Base-by-base conservation (phyloP, 2,888 invertebrate genomes). In the Alentia gelatinosa region DNA sequence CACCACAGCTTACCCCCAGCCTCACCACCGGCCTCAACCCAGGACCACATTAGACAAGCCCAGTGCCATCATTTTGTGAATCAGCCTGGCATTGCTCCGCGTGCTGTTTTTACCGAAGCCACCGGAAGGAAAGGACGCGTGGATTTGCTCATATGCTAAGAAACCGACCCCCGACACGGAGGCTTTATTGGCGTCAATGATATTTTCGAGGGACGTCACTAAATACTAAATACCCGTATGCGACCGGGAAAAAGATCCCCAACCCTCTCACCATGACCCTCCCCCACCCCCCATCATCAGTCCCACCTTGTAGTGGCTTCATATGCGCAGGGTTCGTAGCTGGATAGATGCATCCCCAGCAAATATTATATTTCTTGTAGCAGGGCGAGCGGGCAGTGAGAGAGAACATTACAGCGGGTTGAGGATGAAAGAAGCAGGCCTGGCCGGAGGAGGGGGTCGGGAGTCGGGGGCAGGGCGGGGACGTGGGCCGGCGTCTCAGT, bases 281-380 rank as follows among this genome's bases (percentile, higher is more conserved):
- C 56, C 56, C n/a, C 56, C 47, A 5, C 56, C 19, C 56, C 19
- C 56, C n/a, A 56, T 56, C n/a, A n/a, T n/a, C n/a, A n/a, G n/a
- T n/a, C n/a, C n/a, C n/a, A n/a, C n/a, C n/a, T n/a, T n/a, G n/a
- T n/a, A n/a, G n/a, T 56, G 56, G 56, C 56, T 56, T 56, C 56
- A 56, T 56, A 56, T 4, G 23, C 5, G 12, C 9, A 56, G 19
- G 12, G 56, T n/a, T 3, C 23, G 7, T n/a, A 19, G 56, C 56
- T 56, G 56, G 19, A 56, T 19, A 56, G 5, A 56, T 56, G 56
- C 12, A 56, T 19, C 56, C 3, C 23, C 56, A 56, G 56, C 56
- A 56, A 56, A 56, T 56, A 56, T 56, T 56, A n/a, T 56, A 56
- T 56, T 56, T 56, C 56, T 56, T 56, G 56, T 56, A 56, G n/a